These are phyloP conservation scores for Coronaproctus castanopsis DNA, from an alignment of 2,888 invertebrate species.

Conservation along the genomic window DNA sequence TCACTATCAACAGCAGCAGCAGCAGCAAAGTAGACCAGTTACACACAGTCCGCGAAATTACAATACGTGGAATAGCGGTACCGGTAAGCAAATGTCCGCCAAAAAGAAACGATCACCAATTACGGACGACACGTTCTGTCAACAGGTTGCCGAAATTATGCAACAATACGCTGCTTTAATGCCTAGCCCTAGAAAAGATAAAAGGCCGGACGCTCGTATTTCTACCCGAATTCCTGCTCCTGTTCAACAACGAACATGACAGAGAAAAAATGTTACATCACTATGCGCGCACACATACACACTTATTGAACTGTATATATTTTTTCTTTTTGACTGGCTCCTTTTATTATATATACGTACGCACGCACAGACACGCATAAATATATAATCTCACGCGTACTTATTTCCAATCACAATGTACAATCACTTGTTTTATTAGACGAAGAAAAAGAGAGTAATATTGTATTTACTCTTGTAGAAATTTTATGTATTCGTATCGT, in stretches of 20 bases:
- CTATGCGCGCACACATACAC: too few species aligned
- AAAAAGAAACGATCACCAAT: conserved; percentile 16
- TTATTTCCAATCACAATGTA: too few species aligned
- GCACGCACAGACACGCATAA: too few species aligned
- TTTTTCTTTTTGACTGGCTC: too few species aligned
- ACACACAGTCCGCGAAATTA: conserved; percentile 9
- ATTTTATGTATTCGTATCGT: too few species aligned
- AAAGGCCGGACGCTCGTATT: conserved; percentile 29
- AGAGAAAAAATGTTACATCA: too few species aligned
- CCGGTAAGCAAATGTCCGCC: conserved; percentile 8
- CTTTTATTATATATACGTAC: too few species aligned
- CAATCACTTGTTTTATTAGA: too few species aligned
- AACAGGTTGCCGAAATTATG: conserved; percentile 20
- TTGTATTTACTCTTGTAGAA: too few species aligned
- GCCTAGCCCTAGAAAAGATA: conserved; percentile 33
- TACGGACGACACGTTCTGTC: conserved; percentile 18
- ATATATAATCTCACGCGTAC: too few species aligned
- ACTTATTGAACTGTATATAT: too few species aligned
- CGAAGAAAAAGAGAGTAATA: too few species aligned
- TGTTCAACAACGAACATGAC: conserved; percentile 22
- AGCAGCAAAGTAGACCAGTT: not conserved
- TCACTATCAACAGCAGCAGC: not conserved
- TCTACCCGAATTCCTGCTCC: conserved; percentile 35
- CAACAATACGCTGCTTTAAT: conserved; percentile 20
- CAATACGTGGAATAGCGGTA: conserved; percentile 18